Conservation (phyloP, 2,888 invertebrate species). For the Trachelus tabidus region DNA sequence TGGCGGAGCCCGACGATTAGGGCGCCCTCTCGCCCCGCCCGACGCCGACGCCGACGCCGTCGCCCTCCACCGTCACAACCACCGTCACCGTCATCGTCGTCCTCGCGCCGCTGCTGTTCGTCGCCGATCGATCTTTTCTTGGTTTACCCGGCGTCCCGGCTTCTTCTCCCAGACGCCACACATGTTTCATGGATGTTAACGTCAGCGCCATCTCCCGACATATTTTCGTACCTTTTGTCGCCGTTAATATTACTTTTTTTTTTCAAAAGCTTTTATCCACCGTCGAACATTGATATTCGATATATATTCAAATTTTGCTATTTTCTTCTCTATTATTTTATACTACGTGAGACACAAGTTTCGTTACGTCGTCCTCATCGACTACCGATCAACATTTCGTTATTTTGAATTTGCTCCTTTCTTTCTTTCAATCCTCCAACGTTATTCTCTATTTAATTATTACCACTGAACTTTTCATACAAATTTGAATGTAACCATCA, state of each 20-base stretch:
- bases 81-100: not conserved
- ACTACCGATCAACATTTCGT: not conserved
- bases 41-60: constrained; percentile 68
- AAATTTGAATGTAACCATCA: not conserved
- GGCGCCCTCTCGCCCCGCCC: constrained; percentile 73
- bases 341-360: not conserved
- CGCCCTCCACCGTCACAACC: constrained; percentile 35
- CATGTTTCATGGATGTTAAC: not conserved
- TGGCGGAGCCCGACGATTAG: constrained; percentile 68
- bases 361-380: not conserved
- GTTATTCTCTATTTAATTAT: not conserved
- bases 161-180: not conserved
- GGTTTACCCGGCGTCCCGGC: constrained; percentile 1
- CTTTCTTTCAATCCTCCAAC: not conserved
- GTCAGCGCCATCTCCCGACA: not conserved
- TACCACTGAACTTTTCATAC: not conserved
- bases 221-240: not conserved
- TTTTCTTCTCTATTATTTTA: not conserved
- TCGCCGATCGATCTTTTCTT: constrained; percentile 21
- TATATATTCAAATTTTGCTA: not conserved
- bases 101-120: constrained; percentile 1
- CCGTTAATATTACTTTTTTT: not conserved
- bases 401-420: not conserved
- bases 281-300: not conserved
- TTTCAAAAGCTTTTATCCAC: not conserved